Percentiles rank a stretch among this genome's conserved stretches.
Conservation (phyloP, 2,797 vertebrate species). For the Knipowitschia caucasica region DNA sequence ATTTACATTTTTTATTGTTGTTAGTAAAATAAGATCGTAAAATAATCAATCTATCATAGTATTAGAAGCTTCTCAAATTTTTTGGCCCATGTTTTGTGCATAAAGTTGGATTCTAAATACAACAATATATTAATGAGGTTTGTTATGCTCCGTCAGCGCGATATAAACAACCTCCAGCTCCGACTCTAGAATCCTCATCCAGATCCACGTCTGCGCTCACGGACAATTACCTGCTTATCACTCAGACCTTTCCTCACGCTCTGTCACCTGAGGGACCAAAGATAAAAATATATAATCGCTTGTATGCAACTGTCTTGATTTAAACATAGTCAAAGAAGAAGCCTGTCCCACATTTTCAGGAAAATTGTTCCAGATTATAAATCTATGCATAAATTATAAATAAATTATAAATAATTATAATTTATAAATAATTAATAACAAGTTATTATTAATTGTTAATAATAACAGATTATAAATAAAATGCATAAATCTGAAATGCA, state of each 20-base stretch:
- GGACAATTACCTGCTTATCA: constrained; percentile 70
- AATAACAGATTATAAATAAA: no score
- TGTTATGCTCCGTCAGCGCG: constrained; percentile 26
- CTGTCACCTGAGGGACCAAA: constrained; percentile 46
- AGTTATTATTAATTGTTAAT: no score
- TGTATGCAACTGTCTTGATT: no score
- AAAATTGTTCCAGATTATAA: no score
- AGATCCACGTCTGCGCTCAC: constrained; percentile 56
- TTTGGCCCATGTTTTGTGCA: constrained; percentile 1
- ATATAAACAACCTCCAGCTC: constrained; percentile 54
- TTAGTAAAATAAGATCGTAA: background rate
- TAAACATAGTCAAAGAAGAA: no score
- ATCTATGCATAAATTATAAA: no score
- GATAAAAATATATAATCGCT: no score
- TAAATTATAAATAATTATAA: no score
- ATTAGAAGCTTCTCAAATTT: constrained; percentile 1
- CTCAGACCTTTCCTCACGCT: constrained; percentile 49
- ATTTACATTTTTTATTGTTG: no score
- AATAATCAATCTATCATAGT: background rate
- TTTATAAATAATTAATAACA: no score
- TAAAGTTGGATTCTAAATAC: constrained; percentile 25
- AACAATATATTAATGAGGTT: constrained; percentile 41
- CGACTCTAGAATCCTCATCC: constrained; percentile 44
- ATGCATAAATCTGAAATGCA: no score
- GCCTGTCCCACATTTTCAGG: no score